Conservation (phyloP, 2,113 vertebrate genomes). For the Phylloscopus whistleri region DNA sequence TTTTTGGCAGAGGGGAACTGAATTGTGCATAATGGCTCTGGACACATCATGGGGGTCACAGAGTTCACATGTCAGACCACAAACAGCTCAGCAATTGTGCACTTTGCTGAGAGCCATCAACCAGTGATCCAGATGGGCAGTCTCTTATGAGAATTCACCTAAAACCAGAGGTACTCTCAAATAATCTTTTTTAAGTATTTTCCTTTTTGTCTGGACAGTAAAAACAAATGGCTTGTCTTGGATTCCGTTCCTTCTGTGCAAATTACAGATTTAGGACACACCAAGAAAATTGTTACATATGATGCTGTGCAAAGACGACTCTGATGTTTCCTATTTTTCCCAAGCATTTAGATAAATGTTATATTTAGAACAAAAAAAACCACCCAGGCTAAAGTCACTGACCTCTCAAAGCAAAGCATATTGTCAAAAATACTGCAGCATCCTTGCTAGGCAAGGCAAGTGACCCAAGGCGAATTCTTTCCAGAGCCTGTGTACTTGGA, state of each 20-base stretch:
- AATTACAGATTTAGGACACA: background rate
- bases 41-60: background rate
- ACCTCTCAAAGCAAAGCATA: slow-evolving; percentile 64
- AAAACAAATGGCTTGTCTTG: background rate
- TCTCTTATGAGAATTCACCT: background rate
- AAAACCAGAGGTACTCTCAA: background rate
- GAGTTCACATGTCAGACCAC: background rate
- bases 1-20: background rate
- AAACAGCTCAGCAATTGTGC: background rate
- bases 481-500: slow-evolving; percentile 20
- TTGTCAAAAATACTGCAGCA: slow-evolving; percentile 63
- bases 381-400: slow-evolving; percentile 41
- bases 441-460: slow-evolving; percentile 52
- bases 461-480: slow-evolving; percentile 51
- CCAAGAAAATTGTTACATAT: background rate
- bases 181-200: background rate
- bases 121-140: background rate
- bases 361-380: slow-evolving; percentile 32
- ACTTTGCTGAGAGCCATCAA: background rate
- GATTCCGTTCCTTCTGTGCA: background rate
- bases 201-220: background rate
- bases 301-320: background rate
- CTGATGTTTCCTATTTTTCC: background rate
- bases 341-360: background rate
- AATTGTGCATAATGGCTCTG: background rate